phyloP scores from a whole-genome alignment of 1,140 invertebrate species.

The Drosophila ambigua region DNA sequence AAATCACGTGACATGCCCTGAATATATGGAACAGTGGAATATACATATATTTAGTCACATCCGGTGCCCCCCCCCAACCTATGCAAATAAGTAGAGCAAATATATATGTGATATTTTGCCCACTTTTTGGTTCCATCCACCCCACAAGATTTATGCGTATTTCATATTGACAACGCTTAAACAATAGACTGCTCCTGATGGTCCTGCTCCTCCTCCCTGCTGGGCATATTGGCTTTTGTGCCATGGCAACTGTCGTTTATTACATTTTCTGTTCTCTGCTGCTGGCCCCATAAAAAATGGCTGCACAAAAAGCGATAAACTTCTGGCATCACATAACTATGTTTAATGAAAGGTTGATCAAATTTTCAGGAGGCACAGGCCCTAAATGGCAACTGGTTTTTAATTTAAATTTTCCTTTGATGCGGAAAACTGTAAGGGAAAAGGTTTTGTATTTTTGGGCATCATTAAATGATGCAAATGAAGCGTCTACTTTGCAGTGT shows the following conservation, averaged over 20 bases:
- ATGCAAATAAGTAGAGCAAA: constrained; percentile 73
- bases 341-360: constrained; percentile 8
- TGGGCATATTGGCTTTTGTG: constrained; percentile 23
- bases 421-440: too few relatives aligned
- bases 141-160: constrained; percentile 64
- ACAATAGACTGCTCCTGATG: constrained; percentile 55
- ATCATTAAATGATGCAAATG: too few relatives aligned
- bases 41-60: constrained; percentile 60
- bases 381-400: not conserved
- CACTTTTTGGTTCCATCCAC: constrained; percentile 7
- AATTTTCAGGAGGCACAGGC: not conserved
- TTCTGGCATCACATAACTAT: constrained; percentile 22
- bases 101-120: constrained; percentile 35
- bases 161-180: constrained; percentile 72
- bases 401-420: constrained; percentile 2
- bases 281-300: constrained; percentile 23
- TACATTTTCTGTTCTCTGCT: constrained; percentile 8
- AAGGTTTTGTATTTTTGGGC: too few relatives aligned
- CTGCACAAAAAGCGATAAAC: constrained; percentile 10
- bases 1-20: constrained; percentile 68
- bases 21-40: constrained; percentile 32
- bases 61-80: constrained; percentile 53
- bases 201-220: too few relatives aligned
- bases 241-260: constrained; percentile 64
- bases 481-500: too few relatives aligned